Evolutionary conservation across 2,888 invertebrate genomes (phyloP).

Genomic region (Drosophila recens): DNA sequence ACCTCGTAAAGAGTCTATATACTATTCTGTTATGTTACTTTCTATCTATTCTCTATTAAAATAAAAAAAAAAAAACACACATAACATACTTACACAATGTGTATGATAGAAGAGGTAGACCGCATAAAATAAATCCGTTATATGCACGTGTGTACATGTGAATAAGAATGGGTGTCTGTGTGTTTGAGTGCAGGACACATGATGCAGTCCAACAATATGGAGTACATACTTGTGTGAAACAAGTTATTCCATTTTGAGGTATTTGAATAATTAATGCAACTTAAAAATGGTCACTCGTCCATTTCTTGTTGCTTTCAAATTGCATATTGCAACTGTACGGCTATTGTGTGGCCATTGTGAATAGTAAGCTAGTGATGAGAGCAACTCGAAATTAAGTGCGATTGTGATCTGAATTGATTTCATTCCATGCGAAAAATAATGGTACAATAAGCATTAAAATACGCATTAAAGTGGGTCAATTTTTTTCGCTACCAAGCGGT

Average conservation of each 20-base stretch:
- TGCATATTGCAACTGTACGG: constrained; percentile 36
- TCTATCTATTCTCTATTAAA: too few relatives aligned
- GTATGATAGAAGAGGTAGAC: constrained; percentile 11
- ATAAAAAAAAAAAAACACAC: too few relatives aligned
- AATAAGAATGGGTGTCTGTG: constrained; percentile 15
- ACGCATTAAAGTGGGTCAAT: too few relatives aligned
- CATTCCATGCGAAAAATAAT: neutral
- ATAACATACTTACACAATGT: constrained; percentile 8
- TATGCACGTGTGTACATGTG: neutral
- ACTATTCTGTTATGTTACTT: too few relatives aligned
- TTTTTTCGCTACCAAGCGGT: too few relatives aligned
- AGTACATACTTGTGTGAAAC: constrained; percentile 77
- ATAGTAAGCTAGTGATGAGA: constrained; percentile 42
- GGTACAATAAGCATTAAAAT: neutral
- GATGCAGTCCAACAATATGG: constrained; percentile 76
- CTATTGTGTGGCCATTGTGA: constrained; percentile 7
- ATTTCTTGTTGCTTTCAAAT: constrained; percentile 55
- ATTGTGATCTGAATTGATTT: constrained; percentile 17
- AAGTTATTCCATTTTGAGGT: constrained; percentile 77
- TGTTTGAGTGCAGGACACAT: constrained; percentile 41
- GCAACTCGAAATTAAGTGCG: constrained; percentile 1
- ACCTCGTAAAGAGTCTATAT: too few relatives aligned
- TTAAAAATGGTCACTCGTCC: constrained; percentile 72
- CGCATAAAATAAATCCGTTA: constrained; percentile 52
- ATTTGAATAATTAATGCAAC: constrained; percentile 77